phyloP scores from a whole-genome alignment of 2,888 invertebrate genomes.

The Meiosimyza platycephala region DNA sequence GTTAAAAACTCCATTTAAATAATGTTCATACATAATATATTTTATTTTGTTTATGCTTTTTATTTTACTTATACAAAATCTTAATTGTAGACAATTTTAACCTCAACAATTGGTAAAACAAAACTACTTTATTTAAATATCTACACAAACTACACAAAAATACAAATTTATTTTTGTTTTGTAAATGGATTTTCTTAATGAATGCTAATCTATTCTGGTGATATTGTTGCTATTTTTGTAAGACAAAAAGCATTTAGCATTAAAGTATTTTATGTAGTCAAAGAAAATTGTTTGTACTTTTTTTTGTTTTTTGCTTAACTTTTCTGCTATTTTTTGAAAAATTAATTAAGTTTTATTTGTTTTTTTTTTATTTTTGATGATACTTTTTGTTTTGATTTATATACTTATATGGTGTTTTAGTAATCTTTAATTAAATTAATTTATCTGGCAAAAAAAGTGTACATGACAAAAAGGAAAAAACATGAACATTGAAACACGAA shows the following conservation, averaged over 20 bases:
- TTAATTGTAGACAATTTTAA: background rate
- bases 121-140: constrained; percentile 16
- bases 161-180: constrained; percentile 14
- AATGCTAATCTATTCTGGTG: background rate
- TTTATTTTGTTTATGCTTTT: no score
- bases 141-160: constrained; percentile 8
- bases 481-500: constrained; percentile 12
- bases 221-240: background rate
- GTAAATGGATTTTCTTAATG: constrained; percentile 9
- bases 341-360: constrained; percentile 4
- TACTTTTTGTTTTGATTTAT: background rate
- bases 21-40: background rate
- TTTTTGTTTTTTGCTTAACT: constrained; percentile 15
- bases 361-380: background rate
- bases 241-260: background rate
- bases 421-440: constrained; percentile 1
- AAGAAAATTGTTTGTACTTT: constrained; percentile 21
- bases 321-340: constrained; percentile 1
- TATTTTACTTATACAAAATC: no score
- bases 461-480: constrained; percentile 21
- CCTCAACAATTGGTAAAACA: background rate
- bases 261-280: background rate
- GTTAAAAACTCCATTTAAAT: background rate
- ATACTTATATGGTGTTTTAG: background rate
- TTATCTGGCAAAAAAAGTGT: background rate